Evolutionary conservation across 2,113 vertebrate genomes (phyloP).

Genomic region (Nansenia antarctica): DNA sequence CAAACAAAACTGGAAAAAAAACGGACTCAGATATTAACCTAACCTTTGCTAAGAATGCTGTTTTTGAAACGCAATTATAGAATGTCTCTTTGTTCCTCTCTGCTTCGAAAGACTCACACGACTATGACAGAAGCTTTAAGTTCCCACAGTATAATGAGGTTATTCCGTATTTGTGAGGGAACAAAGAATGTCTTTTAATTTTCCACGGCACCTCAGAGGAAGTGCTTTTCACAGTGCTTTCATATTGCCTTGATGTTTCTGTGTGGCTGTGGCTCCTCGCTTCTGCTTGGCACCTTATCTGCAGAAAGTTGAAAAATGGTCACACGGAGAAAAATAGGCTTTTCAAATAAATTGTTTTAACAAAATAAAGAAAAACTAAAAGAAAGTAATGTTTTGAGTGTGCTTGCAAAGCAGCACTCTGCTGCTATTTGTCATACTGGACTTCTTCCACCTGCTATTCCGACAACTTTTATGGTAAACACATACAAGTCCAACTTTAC

Average conservation of each 20-base stretch:
- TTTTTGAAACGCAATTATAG: constrained; percentile 42
- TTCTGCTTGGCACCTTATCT: constrained; percentile 9
- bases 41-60: background rate
- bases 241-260: background rate
- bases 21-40: background rate
- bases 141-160: constrained; percentile 9
- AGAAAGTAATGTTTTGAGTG: no score
- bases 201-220: background rate
- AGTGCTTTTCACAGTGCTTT: background rate
- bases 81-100: constrained; percentile 6
- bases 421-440: no score
- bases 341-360: background rate
- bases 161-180: background rate
- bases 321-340: constrained; percentile 1
- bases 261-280: background rate
- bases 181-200: constrained; percentile 1
- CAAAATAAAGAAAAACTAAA: constrained; percentile 7
- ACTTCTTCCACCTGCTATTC: no score
- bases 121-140: constrained; percentile 17
- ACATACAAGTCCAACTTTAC: no score
- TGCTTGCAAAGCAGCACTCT: no score
- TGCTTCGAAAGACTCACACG: constrained; percentile 24
- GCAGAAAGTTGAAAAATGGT: constrained; percentile 2
- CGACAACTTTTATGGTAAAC: no score
- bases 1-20: background rate